Conservation (phyloP, 2,113 vertebrate genomes). For the Rhabdomys dilectus region DNA sequence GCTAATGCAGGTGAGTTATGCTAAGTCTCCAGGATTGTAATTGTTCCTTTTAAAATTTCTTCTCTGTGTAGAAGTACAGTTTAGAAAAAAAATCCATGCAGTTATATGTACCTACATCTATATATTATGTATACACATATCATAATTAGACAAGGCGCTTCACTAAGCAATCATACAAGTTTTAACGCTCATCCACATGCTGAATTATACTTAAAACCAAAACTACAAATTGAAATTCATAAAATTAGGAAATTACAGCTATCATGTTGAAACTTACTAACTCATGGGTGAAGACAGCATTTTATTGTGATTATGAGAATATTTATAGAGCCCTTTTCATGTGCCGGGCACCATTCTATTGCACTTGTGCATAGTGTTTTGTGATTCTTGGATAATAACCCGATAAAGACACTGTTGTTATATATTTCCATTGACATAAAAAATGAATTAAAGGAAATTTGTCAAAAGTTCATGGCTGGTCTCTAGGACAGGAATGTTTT, state of each 20-base stretch:
- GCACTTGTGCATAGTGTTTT: not conserved
- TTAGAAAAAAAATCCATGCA: not conserved
- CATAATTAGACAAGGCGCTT: not conserved
- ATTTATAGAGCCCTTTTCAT: not conserved
- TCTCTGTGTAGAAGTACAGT: not conserved
- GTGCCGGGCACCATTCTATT: not conserved
- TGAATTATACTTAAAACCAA: not conserved
- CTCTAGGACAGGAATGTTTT: not conserved
- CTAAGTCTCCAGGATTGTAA: not conserved
- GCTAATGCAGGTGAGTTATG: not conserved
- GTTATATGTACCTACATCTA: too few relatives aligned
- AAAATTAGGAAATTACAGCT: not conserved
- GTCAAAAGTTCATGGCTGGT: not conserved
- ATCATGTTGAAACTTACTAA: not conserved
- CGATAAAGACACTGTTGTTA: not conserved
- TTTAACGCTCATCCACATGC: not conserved
- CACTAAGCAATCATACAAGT: not conserved
- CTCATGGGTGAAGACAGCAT: not conserved
- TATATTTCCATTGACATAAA: not conserved
- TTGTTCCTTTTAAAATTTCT: not conserved
- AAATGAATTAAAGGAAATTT: not conserved
- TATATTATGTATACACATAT: not conserved
- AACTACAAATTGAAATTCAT: not conserved
- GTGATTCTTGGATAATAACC: not conserved
- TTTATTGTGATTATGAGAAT: not conserved